Conservation (phyloP, 2,888 invertebrate genomes). For the Lithophane semibrunnea region DNA sequence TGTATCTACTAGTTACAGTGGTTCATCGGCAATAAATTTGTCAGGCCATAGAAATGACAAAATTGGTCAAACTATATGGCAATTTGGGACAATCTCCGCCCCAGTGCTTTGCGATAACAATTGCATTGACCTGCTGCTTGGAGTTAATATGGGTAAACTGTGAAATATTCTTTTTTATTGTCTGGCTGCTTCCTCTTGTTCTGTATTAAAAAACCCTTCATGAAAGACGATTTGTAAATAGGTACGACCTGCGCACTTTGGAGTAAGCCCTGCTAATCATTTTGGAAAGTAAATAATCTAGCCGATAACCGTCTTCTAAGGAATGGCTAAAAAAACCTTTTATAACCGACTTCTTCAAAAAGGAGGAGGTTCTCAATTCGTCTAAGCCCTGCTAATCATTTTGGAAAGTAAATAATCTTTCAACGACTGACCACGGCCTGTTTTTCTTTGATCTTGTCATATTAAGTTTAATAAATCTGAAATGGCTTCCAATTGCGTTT, state of each 20-base stretch:
- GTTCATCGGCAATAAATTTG: not conserved
- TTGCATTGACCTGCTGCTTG: not conserved
- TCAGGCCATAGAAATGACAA: not conserved
- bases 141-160: not conserved
- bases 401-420: not conserved
- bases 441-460: not conserved
- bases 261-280: not conserved
- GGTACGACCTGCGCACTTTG: not conserved
- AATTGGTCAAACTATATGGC: not conserved
- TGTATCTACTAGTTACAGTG: not conserved
- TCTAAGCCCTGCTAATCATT: not conserved
- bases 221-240: not conserved
- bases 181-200: not conserved
- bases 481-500: not conserved
- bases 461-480: not conserved
- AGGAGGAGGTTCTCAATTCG: too few species aligned
- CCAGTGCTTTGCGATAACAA: not conserved
- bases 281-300: not conserved
- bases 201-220: not conserved
- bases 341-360: too few species aligned
- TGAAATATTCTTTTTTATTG: not conserved
- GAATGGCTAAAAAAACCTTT: too few species aligned
- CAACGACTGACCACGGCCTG: not conserved
- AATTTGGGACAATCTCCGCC: not conserved
- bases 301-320: too few species aligned